These are phyloP conservation scores for Adineta ricciae DNA, from an alignment of 2,888 invertebrate genomes.

Conservation along the genomic window DNA sequence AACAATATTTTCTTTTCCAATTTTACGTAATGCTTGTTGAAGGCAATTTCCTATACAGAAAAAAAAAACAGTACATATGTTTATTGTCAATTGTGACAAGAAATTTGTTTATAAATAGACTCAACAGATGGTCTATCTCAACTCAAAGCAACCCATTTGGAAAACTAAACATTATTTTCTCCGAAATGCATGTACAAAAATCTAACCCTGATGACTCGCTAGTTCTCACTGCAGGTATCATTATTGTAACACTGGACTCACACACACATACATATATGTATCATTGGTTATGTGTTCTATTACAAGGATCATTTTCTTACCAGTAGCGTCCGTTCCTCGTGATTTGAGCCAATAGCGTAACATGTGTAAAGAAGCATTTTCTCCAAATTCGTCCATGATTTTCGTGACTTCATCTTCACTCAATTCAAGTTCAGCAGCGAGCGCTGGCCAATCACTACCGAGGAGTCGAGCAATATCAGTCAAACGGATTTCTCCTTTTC, in stretches of 20 bases:
- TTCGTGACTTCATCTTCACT: not conserved
- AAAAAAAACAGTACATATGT: not conserved
- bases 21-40: slow-evolving; percentile 71
- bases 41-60: slow-evolving; percentile 60
- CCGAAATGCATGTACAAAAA: no score
- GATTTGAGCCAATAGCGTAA: slow-evolving; percentile 17
- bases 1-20: slow-evolving; percentile 81
- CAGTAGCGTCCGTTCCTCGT: not conserved
- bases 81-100: not conserved
- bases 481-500: slow-evolving; percentile 19
- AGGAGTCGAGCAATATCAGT: not conserved
- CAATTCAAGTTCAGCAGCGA: slow-evolving; percentile 13
- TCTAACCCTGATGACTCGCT: no score
- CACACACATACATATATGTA: no score
- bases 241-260: no score
- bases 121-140: no score
- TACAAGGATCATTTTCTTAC: no score
- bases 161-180: not conserved
- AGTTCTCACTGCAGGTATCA: no score
- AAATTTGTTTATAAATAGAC: not conserved
- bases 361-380: slow-evolving; percentile 7
- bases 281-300: no score
- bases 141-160: no score
- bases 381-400: not conserved
- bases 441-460: slow-evolving; percentile 4